Conservation (phyloP, 2,888 invertebrate genomes). For the Dioctria linearis region DNA sequence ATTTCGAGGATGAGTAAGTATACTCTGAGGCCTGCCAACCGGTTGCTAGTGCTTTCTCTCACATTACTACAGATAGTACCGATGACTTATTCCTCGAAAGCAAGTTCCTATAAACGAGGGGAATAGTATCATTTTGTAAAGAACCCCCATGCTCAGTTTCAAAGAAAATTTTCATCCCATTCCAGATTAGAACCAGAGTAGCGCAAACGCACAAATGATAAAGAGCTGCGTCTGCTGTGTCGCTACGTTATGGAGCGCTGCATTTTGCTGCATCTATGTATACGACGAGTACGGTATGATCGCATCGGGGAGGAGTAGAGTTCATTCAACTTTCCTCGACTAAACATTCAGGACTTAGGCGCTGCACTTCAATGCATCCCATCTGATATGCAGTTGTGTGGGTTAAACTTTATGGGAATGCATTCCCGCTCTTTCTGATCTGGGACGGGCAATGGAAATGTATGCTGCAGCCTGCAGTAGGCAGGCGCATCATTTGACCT, state of each 20-base stretch:
- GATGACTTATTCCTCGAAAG: constrained; percentile 5
- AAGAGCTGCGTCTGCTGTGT: neutral
- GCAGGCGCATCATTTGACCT: constrained; percentile 39
- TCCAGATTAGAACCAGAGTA: neutral
- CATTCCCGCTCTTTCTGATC: constrained; percentile 20
- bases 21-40: constrained; percentile 28
- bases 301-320: constrained; percentile 27
- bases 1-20: constrained; percentile 31
- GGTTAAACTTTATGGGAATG: constrained; percentile 20
- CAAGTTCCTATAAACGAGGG: constrained; percentile 20
- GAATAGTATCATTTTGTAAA: constrained; percentile 8
- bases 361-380: neutral
- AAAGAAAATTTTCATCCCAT: constrained; percentile 9
- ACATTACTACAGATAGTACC: neutral
- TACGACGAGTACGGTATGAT: neutral
- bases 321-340: constrained; percentile 42
- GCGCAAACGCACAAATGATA: neutral
- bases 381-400: neutral
- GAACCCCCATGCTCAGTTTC: neutral
- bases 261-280: neutral
- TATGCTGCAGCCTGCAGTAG: neutral
- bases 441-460: constrained; percentile 21
- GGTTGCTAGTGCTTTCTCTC: constrained; percentile 9
- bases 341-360: constrained; percentile 21
- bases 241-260: constrained; percentile 6